Percentiles rank a stretch among this genome's conserved stretches.
Conservation (phyloP, 2,797 vertebrate species). For the Acanthopagrus latus region DNA sequence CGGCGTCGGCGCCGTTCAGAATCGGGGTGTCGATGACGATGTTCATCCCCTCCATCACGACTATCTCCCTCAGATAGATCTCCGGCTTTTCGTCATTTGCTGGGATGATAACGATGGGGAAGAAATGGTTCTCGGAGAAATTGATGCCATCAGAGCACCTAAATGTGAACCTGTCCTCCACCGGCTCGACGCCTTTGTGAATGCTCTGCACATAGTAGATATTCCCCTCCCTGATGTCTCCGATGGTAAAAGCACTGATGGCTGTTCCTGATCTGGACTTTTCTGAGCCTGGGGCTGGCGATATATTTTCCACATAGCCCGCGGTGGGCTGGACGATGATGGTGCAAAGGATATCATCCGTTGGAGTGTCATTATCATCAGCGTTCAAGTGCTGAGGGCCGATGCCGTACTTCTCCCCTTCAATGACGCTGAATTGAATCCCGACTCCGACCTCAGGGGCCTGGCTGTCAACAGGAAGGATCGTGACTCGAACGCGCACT, state of each 20-base stretch:
- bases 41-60: constrained; percentile 97
- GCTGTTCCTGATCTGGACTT: constrained; percentile 93
- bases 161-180: constrained; percentile 93
- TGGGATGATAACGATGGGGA: constrained; percentile 91
- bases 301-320: constrained; percentile 95
- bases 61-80: constrained; percentile 91
- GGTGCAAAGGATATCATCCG: constrained; percentile 93
- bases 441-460: constrained; percentile 89
- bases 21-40: constrained; percentile 91
- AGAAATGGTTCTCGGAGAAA: constrained; percentile 91
- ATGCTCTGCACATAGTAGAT: constrained; percentile 95
- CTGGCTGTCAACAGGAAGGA: constrained; percentile 94
- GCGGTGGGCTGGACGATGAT: constrained; percentile 91
- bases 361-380: constrained; percentile 90
- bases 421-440: constrained; percentile 87
- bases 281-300: constrained; percentile 95
- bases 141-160: constrained; percentile 95
- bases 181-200: constrained; percentile 92
- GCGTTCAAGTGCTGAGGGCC: constrained; percentile 86
- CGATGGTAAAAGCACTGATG: constrained; percentile 93
- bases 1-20: constrained; percentile 90
- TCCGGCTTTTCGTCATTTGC: constrained; percentile 95
- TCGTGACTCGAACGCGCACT: constrained; percentile 89
- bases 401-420: constrained; percentile 90
- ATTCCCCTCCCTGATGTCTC: constrained; percentile 89